Evolutionary conservation across 2,797 vertebrate genomes (phyloP).

Genomic region (Scyliorhinus canicula): DNA sequence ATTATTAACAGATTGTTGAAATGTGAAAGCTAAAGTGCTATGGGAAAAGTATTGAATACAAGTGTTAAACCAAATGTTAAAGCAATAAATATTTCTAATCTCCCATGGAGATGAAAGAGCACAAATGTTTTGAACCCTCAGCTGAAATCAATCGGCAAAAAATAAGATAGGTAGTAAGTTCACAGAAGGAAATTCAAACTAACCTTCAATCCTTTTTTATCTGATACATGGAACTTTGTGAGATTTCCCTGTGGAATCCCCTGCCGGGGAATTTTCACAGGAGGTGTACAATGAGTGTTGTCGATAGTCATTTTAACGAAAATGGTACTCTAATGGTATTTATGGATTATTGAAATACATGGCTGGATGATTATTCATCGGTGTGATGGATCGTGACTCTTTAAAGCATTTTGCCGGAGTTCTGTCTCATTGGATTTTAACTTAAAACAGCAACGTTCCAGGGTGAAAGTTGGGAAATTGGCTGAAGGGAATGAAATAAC

Average conservation of each 20-base stretch:
- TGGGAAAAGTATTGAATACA: neutral
- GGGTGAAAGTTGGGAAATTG: neutral
- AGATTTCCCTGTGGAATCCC: too few species aligned
- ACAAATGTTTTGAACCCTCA: neutral
- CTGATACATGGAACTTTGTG: too few species aligned
- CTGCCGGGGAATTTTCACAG: too few species aligned
- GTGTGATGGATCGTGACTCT: too few species aligned
- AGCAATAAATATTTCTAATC: neutral
- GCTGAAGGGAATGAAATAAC: neutral
- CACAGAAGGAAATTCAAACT: neutral
- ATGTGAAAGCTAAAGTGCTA: neutral
- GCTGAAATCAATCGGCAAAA: neutral
- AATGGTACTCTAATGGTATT: too few species aligned
- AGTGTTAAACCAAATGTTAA: neutral
- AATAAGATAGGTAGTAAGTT: neutral
- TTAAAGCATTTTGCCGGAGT: neutral
- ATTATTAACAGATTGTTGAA: neutral
- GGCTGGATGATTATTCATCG: neutral
- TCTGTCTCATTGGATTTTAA: neutral
- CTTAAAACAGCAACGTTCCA: neutral
- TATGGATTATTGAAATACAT: neutral
- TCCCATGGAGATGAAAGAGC: slow-evolving; percentile 12
- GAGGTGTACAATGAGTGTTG: too few species aligned
- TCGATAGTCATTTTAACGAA: too few species aligned
- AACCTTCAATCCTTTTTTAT: neutral